These are phyloP conservation scores for Oithona nana DNA, from an alignment of 2,888 invertebrate species.

Conservation along the genomic window DNA sequence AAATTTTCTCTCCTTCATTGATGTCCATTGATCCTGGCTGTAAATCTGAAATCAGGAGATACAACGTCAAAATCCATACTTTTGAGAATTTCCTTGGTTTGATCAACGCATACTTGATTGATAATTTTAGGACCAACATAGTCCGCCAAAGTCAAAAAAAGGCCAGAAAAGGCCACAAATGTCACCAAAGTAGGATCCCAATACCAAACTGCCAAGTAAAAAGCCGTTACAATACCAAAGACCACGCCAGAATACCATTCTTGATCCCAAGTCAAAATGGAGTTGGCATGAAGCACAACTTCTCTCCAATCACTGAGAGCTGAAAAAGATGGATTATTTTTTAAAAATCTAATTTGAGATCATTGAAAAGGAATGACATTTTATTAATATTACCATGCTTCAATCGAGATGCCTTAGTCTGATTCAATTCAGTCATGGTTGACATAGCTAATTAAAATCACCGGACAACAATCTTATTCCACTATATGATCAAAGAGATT, in stretches of 20 bases:
- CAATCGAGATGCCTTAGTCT: not conserved
- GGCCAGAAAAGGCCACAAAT: not conserved
- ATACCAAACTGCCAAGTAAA: not conserved
- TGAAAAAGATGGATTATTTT: too few relatives aligned
- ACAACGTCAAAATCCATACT: not conserved
- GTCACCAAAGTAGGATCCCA: slow-evolving; percentile 10
- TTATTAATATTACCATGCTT: too few relatives aligned
- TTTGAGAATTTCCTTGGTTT: not conserved
- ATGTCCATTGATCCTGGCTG: not conserved
- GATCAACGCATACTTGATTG: not conserved
- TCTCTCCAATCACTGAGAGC: slow-evolving; percentile 5
- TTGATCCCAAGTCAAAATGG: slow-evolving; percentile 9
- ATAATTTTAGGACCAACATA: slow-evolving; percentile 9
- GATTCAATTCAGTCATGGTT: not conserved
- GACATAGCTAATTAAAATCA: not conserved
- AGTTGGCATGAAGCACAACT: not conserved
- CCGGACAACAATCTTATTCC: too few relatives aligned
- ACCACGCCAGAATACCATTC: slow-evolving; percentile 2
- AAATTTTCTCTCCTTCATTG: slow-evolving; percentile 5
- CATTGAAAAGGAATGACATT: too few relatives aligned
- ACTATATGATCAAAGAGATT: too few relatives aligned
- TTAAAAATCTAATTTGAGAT: too few relatives aligned
- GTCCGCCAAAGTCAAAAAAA: not conserved
- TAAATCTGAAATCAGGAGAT: not conserved
- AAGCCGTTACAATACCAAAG: not conserved